These are phyloP conservation scores for Rhynchopsitta pachyrhyncha DNA, from an alignment of 2,113 vertebrate species.

Conservation along the genomic window DNA sequence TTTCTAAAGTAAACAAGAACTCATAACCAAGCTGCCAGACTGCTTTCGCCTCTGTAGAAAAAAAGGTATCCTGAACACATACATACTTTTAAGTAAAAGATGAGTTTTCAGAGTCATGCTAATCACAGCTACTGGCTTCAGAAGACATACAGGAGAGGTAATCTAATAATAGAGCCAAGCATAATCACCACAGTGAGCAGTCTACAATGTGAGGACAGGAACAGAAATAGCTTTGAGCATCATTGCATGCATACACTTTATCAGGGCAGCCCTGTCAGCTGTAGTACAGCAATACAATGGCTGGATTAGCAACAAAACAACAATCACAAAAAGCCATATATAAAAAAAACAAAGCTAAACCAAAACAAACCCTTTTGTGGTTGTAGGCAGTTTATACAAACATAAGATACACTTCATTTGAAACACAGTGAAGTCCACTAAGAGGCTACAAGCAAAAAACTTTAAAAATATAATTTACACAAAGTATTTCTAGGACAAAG, in stretches of 20 bases:
- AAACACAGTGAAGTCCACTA: neutral
- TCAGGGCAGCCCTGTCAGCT: neutral
- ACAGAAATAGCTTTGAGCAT: slow-evolving; percentile 8
- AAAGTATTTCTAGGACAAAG: neutral
- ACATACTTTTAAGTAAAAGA: neutral
- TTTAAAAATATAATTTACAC: neutral
- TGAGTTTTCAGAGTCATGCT: neutral
- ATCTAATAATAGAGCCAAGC: neutral
- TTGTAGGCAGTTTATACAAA: neutral
- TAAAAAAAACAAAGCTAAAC: neutral
- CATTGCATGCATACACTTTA: neutral
- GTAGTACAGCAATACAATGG: neutral
- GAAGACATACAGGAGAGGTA: neutral
- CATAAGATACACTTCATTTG: neutral
- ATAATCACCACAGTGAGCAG: neutral
- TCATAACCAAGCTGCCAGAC: neutral
- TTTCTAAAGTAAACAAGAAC: neutral
- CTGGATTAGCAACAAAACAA: neutral
- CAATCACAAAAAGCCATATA: too few species aligned
- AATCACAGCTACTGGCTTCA: neutral
- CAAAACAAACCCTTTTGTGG: neutral
- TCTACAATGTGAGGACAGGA: neutral
- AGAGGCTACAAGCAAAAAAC: neutral
- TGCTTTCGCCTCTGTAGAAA: neutral
- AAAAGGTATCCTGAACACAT: neutral